A percentile compares a stretch with the other conserved stretches of the same genome.
Evolutionary conservation across 2,797 vertebrate species (phyloP).

Genomic region (Macroramphosus scolopax): DNA sequence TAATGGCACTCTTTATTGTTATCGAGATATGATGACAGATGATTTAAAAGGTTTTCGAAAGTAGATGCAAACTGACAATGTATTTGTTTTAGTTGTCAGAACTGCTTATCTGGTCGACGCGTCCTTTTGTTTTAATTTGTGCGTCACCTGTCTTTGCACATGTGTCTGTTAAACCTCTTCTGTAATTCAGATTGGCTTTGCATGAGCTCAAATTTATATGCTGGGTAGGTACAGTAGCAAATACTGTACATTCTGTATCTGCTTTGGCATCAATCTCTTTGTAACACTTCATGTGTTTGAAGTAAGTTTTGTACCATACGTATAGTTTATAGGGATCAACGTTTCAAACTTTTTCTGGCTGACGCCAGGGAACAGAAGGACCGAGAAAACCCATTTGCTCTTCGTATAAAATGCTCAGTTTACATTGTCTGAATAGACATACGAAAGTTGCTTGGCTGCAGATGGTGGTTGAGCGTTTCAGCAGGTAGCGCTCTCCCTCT

Average conservation of each 20-base stretch:
- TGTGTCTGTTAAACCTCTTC: no score
- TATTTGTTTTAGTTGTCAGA: constrained; percentile 2
- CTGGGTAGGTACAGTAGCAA: no score
- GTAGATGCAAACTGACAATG: constrained; percentile 5
- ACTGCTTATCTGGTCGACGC: neutral
- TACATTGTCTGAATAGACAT: constrained; percentile 20
- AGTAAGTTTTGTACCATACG: neutral
- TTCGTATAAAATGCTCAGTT: constrained; percentile 16
- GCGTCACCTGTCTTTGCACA: no score
- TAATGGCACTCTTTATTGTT: constrained; percentile 3
- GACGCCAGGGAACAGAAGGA: constrained; percentile 1
- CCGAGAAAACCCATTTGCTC: no score
- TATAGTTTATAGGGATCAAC: neutral
- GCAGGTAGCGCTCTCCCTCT: constrained; percentile 31
- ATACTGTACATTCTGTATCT: no score
- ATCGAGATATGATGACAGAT: constrained; percentile 12
- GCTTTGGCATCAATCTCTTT: constrained; percentile 9
- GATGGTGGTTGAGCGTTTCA: constrained; percentile 44
- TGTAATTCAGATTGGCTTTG: no score
- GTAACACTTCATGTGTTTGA: neutral
- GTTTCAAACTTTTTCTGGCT: neutral
- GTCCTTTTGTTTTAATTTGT: no score
- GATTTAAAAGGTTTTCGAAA: constrained; percentile 21
- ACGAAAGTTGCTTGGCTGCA: constrained; percentile 35
- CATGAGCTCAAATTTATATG: no score